Percentiles rank a stretch among this genome's conserved stretches.
phyloP scores from a whole-genome alignment of 2,113 vertebrate genomes.

The Oxygymnocypris stewartii region DNA sequence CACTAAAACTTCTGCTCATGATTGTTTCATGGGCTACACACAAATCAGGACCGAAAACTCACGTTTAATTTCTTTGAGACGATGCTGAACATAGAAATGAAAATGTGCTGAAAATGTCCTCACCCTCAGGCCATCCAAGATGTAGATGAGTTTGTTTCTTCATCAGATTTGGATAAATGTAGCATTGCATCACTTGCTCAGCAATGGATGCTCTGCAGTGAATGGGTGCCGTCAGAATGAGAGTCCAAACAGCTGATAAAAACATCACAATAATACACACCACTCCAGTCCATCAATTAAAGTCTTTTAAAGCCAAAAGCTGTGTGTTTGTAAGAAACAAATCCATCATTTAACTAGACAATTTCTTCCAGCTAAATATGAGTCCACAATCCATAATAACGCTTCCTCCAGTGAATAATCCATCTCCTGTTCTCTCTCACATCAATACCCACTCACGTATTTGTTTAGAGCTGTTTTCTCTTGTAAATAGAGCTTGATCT shows the following conservation, averaged over 20 bases:
- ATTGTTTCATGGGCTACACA: constrained; percentile 57
- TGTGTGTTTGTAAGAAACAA: background rate
- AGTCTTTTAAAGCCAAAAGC: background rate
- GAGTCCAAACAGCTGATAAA: background rate
- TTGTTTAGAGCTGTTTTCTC: background rate
- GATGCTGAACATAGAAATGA: background rate
- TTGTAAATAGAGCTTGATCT: background rate
- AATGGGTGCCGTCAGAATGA: background rate
- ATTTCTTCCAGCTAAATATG: no score
- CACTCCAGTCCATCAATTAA: background rate
- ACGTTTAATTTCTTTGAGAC: background rate
- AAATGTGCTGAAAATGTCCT: background rate
- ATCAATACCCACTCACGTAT: background rate
- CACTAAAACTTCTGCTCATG: constrained; percentile 54
- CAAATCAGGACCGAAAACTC: background rate
- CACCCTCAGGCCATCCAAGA: background rate
- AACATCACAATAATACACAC: background rate
- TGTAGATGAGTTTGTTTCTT: background rate
- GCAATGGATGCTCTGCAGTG: no score
- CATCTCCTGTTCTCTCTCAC: background rate
- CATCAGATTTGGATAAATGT: background rate
- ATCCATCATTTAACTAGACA: no score
- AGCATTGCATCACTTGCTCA: background rate
- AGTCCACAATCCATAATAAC: no score
- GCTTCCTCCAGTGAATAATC: no score